Evolutionary conservation across 1,140 invertebrate genomes (phyloP).

Genomic region (Heliconius eleuchia): DNA sequence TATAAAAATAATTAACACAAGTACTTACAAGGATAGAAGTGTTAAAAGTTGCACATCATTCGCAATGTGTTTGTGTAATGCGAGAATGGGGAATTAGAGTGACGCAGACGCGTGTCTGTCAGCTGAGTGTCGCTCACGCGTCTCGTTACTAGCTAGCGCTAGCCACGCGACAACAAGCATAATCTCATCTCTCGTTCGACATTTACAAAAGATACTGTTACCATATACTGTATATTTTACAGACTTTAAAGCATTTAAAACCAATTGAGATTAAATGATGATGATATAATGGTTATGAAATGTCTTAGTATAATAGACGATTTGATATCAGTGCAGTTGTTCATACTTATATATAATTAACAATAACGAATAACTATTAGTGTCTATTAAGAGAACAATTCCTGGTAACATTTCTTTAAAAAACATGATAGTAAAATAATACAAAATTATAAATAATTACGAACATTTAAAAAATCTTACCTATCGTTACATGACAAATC

Average conservation of each 20-base stretch:
- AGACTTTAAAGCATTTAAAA: not conserved
- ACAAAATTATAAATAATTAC: too few relatives aligned
- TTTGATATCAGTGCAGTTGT: too few relatives aligned
- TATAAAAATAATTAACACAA: not conserved
- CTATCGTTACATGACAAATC: not conserved
- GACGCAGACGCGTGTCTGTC: constrained; percentile 60
- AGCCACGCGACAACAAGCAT: constrained; percentile 44
- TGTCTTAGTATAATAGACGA: too few relatives aligned
- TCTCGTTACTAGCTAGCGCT: constrained; percentile 59
- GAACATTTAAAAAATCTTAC: too few relatives aligned
- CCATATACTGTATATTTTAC: not conserved
- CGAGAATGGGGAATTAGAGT: constrained; percentile 48
- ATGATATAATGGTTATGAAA: too few relatives aligned
- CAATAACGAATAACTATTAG: too few relatives aligned
- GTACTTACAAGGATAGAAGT: not conserved
- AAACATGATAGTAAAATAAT: too few relatives aligned
- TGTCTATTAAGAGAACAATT: too few relatives aligned
- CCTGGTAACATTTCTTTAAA: too few relatives aligned
- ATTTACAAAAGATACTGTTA: constrained; percentile 19
- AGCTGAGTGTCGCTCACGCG: constrained; percentile 64
- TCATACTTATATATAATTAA: too few relatives aligned
- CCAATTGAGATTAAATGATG: not conserved
- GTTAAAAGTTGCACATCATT: not conserved
- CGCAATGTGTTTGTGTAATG: constrained; percentile 25
- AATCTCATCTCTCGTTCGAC: constrained; percentile 14